Base-by-base conservation (phyloP, 2,797 vertebrate species). In the Sebastes alutus region DNA sequence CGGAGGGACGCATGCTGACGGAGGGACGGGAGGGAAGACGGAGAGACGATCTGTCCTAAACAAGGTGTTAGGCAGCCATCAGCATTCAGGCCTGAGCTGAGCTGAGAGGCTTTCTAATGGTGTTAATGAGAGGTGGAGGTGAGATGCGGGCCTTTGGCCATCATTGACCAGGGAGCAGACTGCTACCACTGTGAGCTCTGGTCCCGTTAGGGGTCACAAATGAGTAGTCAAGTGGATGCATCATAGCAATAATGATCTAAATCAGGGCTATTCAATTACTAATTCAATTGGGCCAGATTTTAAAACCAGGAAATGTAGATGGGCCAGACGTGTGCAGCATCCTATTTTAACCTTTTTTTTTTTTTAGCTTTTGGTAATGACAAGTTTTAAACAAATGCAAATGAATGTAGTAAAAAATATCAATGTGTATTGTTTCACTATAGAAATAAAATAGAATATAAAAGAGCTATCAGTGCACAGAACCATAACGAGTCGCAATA, bases 41-140 rank as follows among this genome's bases (percentile, higher is more conserved):
- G 67, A 58, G 73, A 87, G 81, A 74, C 29, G 55, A 68, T 86
- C 74, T 7, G 71, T 88, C 81, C 81, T 75, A 76, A 90, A 88
- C 81, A 63, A 85, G 79, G 88, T 80, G 85, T 80, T 73, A 73
- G 72, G 62, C 61, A 30, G 68, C 70, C 84, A 82, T 83, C 77
- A 80, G 81, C 75, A 70, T 87, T 84, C 80, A 60, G 60, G 62
- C 68, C 72, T 29, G 38, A 59, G 81, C 85, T 86, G 83, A 91
- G 83, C 86, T 83, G 82, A 90, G 84, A 75, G 81, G 84, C 76
- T 85, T 87, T 85, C 71, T 91, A 91, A 94, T 94, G 91, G 88
- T 90, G 89, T 69, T 90, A 92, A 94, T 91, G 72, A 80, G 72
- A 89, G 83, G 85, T 66, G 69, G 59, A 66, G 83, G 80, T 63